Percentiles rank a stretch among this genome's conserved stretches.
These are phyloP conservation scores for Eugnorisma glareosa DNA, from an alignment of 2,888 invertebrate species.

Conservation along the genomic window DNA sequence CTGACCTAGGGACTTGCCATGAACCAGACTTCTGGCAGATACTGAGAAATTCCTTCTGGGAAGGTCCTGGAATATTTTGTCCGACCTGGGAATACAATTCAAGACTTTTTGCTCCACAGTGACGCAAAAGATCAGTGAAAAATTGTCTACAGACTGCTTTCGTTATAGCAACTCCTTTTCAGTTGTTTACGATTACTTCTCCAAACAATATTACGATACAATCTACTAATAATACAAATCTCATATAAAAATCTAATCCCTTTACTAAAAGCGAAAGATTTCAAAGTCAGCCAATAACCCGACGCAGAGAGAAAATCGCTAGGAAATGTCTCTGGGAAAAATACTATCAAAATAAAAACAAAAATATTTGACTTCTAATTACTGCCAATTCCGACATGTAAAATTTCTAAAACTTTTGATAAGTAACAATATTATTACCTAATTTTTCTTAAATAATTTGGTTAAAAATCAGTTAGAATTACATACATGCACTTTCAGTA, in stretches of 20 bases:
- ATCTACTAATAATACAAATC: conserved; percentile 43
- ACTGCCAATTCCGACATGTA: conserved; percentile 7
- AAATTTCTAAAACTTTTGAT: conserved; percentile 16
- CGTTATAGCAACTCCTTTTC: conserved; percentile 6
- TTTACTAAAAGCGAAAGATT: conserved; percentile 8
- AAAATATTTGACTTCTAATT: conserved; percentile 2
- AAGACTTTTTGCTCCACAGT: background rate
- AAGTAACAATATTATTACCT: conserved; percentile 11
- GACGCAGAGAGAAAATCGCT: background rate
- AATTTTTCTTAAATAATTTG: conserved; percentile 27
- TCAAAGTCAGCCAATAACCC: background rate
- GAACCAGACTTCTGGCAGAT: background rate
- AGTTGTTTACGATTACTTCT: conserved; percentile 27
- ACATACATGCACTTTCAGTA: conserved; percentile 6
- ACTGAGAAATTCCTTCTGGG: background rate
- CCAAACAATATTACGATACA: conserved; percentile 10
- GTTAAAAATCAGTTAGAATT: conserved; percentile 29
- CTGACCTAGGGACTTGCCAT: background rate
- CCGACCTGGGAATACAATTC: background rate
- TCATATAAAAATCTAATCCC: background rate
- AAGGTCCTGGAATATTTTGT: background rate
- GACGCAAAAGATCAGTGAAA: background rate
- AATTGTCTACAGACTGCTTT: background rate
- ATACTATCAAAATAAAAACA: conserved; percentile 39
- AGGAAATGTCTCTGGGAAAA: background rate